phyloP scores from a whole-genome alignment of 2,888 invertebrate genomes.

The Lingula anatina region DNA sequence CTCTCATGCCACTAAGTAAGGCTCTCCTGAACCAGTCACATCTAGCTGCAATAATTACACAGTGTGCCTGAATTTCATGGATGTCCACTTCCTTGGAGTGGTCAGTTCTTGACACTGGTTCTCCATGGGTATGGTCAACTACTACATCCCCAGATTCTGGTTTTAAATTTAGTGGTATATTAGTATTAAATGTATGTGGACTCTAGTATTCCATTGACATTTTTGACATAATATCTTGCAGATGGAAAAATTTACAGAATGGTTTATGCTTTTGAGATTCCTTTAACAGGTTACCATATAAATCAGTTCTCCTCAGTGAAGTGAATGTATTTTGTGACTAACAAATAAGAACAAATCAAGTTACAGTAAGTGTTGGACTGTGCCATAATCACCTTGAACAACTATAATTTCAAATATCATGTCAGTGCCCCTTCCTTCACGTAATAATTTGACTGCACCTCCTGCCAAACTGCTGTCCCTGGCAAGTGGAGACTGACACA shows the following conservation, averaged over 20 bases:
- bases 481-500: slow-evolving; percentile 61
- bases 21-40: slow-evolving; percentile 69
- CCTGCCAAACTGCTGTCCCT: slow-evolving; percentile 59
- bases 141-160: slow-evolving; percentile 44
- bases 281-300: too few species aligned
- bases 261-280: too few species aligned
- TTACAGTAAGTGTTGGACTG: too few species aligned
- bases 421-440: slow-evolving; percentile 59
- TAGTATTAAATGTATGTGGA: too few species aligned
- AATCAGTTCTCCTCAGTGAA: too few species aligned
- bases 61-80: slow-evolving; percentile 56
- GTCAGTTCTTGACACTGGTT: slow-evolving; percentile 28
- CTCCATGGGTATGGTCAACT: slow-evolving; percentile 44
- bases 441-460: slow-evolving; percentile 59
- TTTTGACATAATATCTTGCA: too few species aligned
- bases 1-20: slow-evolving; percentile 66
- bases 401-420: slow-evolving; percentile 63
- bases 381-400: slow-evolving; percentile 51
- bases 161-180: too few species aligned
- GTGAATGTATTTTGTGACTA: too few species aligned
- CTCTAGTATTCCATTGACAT: too few species aligned
- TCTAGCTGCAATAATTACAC: slow-evolving; percentile 64
- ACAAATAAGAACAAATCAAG: too few species aligned
- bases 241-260: too few species aligned
- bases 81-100: slow-evolving; percentile 34